A percentile compares a stretch with the other conserved stretches of the same genome.
Evolutionary conservation across 2,797 vertebrate species (phyloP).

Genomic region (Sternotherus odoratus): DNA sequence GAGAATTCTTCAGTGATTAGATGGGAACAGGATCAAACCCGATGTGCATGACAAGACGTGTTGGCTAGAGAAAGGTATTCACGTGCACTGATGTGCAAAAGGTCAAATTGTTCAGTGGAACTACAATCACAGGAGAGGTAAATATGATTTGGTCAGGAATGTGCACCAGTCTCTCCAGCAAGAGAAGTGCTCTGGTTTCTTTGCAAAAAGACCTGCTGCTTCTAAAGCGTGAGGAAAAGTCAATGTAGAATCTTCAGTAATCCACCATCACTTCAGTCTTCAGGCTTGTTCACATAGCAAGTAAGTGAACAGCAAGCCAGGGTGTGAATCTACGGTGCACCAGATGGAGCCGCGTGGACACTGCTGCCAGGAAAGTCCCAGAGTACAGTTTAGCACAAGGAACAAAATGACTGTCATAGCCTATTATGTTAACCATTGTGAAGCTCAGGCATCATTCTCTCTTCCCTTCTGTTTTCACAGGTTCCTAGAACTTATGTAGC

Average conservation of each 20-base stretch:
- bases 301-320: no score
- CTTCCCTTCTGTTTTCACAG: neutral
- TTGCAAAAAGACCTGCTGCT: neutral
- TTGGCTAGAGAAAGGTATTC: no score
- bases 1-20: neutral
- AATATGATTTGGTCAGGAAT: no score
- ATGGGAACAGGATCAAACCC: neutral
- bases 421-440: neutral
- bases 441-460: neutral
- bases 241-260: neutral
- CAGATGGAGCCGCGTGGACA: no score
- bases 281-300: no score
- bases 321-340: no score
- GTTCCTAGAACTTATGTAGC: neutral
- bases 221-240: neutral
- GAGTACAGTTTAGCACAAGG: neutral
- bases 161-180: no score
- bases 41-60: neutral
- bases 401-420: neutral
- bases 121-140: no score
- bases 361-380: no score
- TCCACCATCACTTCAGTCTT: slow-evolving; percentile 5
- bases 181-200: no score
- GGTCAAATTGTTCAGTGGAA: no score
- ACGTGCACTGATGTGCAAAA: no score